A percentile compares a stretch with the other conserved stretches of the same genome.
Conservation (phyloP, 2,113 vertebrate genomes). For the Tetraodon nigroviridis region DNA sequence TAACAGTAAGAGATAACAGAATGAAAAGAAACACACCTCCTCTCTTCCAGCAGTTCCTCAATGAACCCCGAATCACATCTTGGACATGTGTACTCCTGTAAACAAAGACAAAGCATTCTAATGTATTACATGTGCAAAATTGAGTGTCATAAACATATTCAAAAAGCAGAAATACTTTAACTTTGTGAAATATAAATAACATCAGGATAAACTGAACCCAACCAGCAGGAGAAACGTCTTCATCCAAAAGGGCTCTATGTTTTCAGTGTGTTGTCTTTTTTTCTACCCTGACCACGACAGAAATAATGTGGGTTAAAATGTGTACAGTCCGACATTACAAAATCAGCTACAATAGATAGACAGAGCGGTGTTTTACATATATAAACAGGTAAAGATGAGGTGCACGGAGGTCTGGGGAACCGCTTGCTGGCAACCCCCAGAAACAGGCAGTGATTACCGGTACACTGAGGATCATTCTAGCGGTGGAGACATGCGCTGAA, state of each 20-base stretch:
- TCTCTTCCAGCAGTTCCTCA: slow-evolving; percentile 89
- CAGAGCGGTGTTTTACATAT: too few relatives aligned
- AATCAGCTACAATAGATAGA: too few relatives aligned
- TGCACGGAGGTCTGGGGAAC: not conserved
- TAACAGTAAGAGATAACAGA: not conserved
- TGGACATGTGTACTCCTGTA: slow-evolving; percentile 91
- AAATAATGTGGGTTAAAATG: not conserved
- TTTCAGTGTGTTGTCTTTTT: not conserved
- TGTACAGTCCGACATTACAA: too few relatives aligned
- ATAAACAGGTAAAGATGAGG: not conserved
- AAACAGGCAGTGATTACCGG: slow-evolving; percentile 13
- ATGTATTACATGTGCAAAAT: not conserved
- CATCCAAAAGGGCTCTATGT: not conserved
- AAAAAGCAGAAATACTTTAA: not conserved
- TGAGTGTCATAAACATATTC: not conserved
- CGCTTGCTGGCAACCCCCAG: slow-evolving; percentile 9
- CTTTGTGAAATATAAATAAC: not conserved
- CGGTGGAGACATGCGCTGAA: slow-evolving; percentile 38
- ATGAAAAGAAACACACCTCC: slow-evolving; percentile 74
- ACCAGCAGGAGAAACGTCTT: too few relatives aligned
- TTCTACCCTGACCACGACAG: not conserved
- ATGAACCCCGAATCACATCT: slow-evolving; percentile 94
- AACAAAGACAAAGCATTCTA: slow-evolving; percentile 7
- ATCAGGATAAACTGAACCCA: not conserved
- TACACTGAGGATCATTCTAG: slow-evolving; percentile 62